Evolutionary conservation across 2,888 invertebrate genomes (phyloP).

Genomic region (Osmoderma eremita): DNA sequence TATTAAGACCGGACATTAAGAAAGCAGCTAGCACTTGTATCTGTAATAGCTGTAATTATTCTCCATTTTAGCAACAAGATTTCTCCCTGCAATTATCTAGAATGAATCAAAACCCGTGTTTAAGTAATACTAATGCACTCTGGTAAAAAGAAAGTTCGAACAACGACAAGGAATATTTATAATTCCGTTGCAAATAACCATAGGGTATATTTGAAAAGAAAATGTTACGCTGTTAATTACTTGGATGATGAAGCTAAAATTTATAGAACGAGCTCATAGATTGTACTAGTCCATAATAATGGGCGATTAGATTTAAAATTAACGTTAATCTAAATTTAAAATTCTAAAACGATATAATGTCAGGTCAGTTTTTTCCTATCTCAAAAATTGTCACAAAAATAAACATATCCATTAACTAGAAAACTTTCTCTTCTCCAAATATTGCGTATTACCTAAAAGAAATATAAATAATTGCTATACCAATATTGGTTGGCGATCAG

Average conservation of each 20-base stretch:
- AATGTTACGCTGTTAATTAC: background rate
- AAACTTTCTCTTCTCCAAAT: no score
- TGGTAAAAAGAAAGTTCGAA: conserved; percentile 19
- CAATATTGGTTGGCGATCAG: no score
- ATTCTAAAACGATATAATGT: no score
- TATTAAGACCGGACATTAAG: background rate
- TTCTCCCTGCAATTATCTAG: conserved; percentile 1
- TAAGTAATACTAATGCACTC: background rate
- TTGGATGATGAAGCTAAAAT: background rate
- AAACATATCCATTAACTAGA: no score
- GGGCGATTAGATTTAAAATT: no score
- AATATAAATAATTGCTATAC: no score
- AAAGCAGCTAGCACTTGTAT: conserved; percentile 12
- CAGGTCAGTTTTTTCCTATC: no score
- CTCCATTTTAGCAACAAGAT: conserved; percentile 14
- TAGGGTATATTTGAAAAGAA: background rate
- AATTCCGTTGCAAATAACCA: background rate
- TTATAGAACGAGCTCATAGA: background rate
- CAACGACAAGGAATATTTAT: conserved; percentile 1
- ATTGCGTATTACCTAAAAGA: no score
- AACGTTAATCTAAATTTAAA: no score
- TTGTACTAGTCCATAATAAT: no score
- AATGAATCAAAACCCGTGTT: background rate
- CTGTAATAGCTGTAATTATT: conserved; percentile 22
- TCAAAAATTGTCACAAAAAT: no score